A percentile compares a stretch with the other conserved stretches of the same genome.
Evolutionary conservation across 2,888 invertebrate species (phyloP).

Genomic region (Liposcelis brunnea): DNA sequence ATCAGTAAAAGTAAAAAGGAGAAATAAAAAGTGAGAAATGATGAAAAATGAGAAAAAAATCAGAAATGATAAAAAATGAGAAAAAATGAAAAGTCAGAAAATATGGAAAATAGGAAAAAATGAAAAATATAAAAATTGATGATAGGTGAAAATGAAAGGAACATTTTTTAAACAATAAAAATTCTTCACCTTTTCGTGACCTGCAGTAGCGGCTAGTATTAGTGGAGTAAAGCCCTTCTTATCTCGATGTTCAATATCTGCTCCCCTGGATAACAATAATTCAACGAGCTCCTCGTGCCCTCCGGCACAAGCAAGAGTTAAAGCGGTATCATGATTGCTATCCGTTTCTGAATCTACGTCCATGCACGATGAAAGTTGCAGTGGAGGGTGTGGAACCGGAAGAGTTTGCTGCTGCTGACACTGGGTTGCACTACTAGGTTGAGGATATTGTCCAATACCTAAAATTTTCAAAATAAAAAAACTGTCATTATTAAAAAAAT

Average conservation of each 20-base stretch:
- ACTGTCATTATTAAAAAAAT: no score
- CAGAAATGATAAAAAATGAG: no score
- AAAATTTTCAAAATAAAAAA: conserved; percentile 6
- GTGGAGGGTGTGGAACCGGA: conserved; percentile 23
- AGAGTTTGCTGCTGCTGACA: no score
- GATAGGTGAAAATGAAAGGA: neutral
- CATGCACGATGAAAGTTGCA: conserved; percentile 48
- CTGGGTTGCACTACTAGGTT: no score
- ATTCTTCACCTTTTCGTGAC: conserved; percentile 51
- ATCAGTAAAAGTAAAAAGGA: conserved; percentile 2
- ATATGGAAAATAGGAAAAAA: no score
- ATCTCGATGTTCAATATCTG: conserved; percentile 94
- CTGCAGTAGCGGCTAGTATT: conserved; percentile 93
- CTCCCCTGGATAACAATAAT: conserved; percentile 75
- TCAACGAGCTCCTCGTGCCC: conserved; percentile 93
- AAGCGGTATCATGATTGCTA: conserved; percentile 95
- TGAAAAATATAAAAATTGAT: no score
- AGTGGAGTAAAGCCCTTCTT: conserved; percentile 98
- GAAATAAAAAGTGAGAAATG: neutral
- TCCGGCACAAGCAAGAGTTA: conserved; percentile 92
- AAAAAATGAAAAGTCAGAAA: no score
- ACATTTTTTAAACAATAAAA: no score
- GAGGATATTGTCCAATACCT: neutral
- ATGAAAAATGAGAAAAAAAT: no score
- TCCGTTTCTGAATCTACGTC: conserved; percentile 97